phyloP scores from a whole-genome alignment of 2,888 invertebrate species.

The Stratiomys singularior region DNA sequence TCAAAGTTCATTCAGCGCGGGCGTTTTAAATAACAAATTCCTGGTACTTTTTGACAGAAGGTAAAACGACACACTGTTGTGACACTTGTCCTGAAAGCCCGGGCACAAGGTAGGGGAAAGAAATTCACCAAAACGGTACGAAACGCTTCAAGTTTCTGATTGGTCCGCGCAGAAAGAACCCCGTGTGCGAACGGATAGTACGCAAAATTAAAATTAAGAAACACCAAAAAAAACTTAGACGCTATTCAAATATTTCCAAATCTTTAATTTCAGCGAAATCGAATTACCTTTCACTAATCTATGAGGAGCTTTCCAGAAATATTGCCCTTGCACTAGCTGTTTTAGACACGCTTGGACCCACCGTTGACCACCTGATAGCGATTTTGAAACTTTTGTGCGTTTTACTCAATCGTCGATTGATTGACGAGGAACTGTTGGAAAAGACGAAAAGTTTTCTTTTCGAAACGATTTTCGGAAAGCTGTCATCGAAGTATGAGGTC shows the following conservation, averaged over 20 bases:
- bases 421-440: slow-evolving; percentile 10
- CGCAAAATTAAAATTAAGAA: too few species aligned
- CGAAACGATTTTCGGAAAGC: slow-evolving; percentile 33
- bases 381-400: slow-evolving; percentile 43
- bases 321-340: slow-evolving; percentile 33
- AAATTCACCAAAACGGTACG: too few species aligned
- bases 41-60: too few species aligned
- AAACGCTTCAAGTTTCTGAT: too few species aligned
- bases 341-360: slow-evolving; percentile 24
- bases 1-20: too few species aligned
- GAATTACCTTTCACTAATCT: background rate
- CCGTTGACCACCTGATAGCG: slow-evolving; percentile 39
- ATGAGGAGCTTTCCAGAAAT: slow-evolving; percentile 34
- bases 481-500: background rate
- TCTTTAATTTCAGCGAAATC: background rate
- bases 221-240: background rate
- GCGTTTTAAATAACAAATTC: too few species aligned
- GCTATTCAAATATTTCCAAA: too few species aligned
- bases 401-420: background rate
- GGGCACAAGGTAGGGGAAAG: too few species aligned
- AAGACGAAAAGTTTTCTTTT: slow-evolving; percentile 33
- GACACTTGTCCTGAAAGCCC: too few species aligned
- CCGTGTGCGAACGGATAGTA: too few species aligned
- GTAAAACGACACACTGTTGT: too few species aligned
- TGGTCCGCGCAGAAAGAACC: too few species aligned